Percentiles rank a stretch among this genome's conserved stretches.
These are phyloP conservation scores for Tenebrio molitor DNA, from an alignment of 1,140 invertebrate species.

Conservation along the genomic window DNA sequence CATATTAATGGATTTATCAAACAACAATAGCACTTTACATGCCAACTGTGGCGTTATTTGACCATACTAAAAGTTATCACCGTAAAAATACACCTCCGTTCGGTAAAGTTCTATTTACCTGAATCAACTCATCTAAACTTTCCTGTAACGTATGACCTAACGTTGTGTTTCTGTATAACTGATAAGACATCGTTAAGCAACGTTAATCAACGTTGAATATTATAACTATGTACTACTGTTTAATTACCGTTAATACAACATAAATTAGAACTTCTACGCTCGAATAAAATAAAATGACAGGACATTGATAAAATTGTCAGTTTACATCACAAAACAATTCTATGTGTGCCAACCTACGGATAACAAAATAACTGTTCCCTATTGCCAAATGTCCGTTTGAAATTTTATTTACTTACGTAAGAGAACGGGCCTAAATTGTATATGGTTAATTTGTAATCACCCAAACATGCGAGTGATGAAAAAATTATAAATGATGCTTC, in stretches of 20 bases:
- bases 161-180: constrained; percentile 98
- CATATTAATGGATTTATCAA: constrained; percentile 97
- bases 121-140: constrained; percentile 93
- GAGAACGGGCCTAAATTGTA: no score
- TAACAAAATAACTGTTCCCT: no score
- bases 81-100: constrained; percentile 43
- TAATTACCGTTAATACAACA: no score
- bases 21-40: constrained; percentile 93
- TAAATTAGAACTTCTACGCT: no score
- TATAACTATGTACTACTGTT: no score
- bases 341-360: neutral
- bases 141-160: constrained; percentile 97
- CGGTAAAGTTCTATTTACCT: constrained; percentile 67
- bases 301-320: neutral
- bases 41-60: constrained; percentile 95
- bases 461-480: no score
- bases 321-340: no score
- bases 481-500: no score
- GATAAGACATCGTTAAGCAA: constrained; percentile 84
- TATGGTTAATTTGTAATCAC: no score
- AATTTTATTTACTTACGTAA: no score
- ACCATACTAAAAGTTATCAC: constrained; percentile 79
- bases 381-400: no score
- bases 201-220: neutral
- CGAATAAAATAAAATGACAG: neutral